Evolutionary conservation across 1,140 invertebrate genomes (phyloP).

Genomic region (Ladona fulva): DNA sequence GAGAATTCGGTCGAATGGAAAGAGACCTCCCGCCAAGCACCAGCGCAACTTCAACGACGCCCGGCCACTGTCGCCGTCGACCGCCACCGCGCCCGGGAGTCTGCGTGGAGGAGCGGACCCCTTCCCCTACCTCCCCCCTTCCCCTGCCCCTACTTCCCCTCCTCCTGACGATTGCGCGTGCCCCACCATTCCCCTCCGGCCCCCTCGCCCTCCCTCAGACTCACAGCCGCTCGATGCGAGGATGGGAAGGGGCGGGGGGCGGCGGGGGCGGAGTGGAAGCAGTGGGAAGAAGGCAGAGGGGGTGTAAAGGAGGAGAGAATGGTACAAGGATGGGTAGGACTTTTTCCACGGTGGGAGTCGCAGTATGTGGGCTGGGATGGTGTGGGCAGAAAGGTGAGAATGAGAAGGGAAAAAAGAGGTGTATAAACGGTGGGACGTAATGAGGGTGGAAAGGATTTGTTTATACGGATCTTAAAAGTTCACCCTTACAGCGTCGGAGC

Average conservation of each 20-base stretch:
- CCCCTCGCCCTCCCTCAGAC: not conserved
- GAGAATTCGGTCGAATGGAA: too few species aligned
- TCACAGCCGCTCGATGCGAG: not conserved
- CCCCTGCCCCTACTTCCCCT: not conserved
- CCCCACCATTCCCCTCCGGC: not conserved
- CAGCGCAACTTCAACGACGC: not conserved
- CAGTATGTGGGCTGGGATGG: not conserved
- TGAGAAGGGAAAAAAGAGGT: too few species aligned
- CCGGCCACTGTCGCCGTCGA: not conserved
- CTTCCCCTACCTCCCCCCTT: not conserved
- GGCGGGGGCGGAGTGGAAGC: not conserved
- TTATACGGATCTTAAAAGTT: too few species aligned
- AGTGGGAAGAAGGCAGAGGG: not conserved
- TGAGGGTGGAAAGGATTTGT: too few species aligned
- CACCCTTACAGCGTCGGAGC: too few species aligned
- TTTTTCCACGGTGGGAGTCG: too few species aligned
- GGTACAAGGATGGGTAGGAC: not conserved
- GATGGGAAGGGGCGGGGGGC: not conserved
- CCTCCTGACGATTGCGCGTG: too few species aligned
- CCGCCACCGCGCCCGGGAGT: not conserved
- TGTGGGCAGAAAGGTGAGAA: not conserved
- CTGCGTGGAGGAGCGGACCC: not conserved
- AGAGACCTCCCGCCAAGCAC: too few species aligned
- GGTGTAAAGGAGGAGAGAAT: not conserved
- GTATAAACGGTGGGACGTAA: too few species aligned